Evolutionary conservation across 2,797 vertebrate species (phyloP).

Genomic region (Syngnathus acus): DNA sequence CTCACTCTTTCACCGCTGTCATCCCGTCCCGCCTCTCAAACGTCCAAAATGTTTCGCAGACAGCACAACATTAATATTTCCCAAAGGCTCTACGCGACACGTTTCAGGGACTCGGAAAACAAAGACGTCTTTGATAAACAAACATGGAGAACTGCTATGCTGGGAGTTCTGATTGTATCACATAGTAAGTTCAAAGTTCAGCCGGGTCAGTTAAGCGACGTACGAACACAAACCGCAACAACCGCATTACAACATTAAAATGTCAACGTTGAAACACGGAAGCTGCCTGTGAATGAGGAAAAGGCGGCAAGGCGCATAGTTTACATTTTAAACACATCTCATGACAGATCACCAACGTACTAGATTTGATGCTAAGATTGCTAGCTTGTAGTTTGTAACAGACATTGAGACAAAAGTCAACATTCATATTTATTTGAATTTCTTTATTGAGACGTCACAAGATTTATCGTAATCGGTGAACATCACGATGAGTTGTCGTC

Average conservation of each 20-base stretch:
- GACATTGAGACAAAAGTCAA: too few relatives aligned
- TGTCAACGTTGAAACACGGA: not conserved
- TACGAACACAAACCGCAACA: not conserved
- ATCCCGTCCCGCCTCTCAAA: constrained; percentile 27
- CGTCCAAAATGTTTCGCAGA: constrained; percentile 28
- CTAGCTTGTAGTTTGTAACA: too few relatives aligned
- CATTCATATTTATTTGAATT: too few relatives aligned
- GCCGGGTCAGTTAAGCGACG: not conserved
- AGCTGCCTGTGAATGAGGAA: too few relatives aligned
- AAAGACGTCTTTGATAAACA: not conserved
- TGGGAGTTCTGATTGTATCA: not conserved
- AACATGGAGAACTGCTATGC: not conserved
- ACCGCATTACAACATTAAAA: not conserved
- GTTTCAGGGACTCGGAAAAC: not conserved
- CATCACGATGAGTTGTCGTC: too few relatives aligned
- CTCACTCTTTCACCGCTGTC: constrained; percentile 21
- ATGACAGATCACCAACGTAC: too few relatives aligned
- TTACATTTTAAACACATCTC: too few relatives aligned
- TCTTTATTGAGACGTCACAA: too few relatives aligned
- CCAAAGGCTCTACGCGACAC: constrained; percentile 20
- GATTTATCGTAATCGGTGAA: too few relatives aligned
- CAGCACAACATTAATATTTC: constrained; percentile 48
- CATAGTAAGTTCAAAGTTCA: not conserved
- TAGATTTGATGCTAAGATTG: too few relatives aligned
- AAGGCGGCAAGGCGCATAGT: too few relatives aligned